Conservation (phyloP, 2,113 vertebrate genomes). For the Trematocara variabile region DNA sequence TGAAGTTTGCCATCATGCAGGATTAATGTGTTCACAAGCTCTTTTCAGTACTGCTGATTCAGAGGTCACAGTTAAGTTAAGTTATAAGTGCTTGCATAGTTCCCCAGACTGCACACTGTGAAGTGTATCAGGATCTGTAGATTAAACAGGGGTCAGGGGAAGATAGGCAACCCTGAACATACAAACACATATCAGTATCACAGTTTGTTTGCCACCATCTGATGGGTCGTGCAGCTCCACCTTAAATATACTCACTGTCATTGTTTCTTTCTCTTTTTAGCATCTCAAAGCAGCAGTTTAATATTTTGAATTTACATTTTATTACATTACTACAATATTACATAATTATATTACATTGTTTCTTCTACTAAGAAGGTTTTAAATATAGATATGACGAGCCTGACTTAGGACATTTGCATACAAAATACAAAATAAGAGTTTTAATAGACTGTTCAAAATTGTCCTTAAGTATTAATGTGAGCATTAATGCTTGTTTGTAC, state of each 20-base stretch:
- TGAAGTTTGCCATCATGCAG: background rate
- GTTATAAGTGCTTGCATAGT: background rate
- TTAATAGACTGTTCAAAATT: no score
- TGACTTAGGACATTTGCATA: background rate
- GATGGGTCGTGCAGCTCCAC: background rate
- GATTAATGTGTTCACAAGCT: background rate
- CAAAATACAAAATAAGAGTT: background rate
- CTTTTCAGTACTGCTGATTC: slow-evolving; percentile 24
- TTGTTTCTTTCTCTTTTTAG: background rate
- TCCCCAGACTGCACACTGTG: background rate
- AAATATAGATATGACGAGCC: background rate
- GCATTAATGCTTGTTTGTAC: no score
- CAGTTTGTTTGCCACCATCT: background rate
- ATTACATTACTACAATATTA: background rate
- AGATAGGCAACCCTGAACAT: background rate
- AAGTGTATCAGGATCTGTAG: background rate
- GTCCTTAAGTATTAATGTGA: no score
- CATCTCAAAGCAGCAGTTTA: background rate
- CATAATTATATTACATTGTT: background rate
- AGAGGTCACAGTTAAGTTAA: slow-evolving; percentile 26
- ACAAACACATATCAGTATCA: background rate
- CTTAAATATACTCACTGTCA: background rate
- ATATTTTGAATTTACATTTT: background rate
- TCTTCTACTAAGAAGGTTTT: background rate
- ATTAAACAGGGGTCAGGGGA: background rate